Base-by-base conservation (phyloP, 2,888 invertebrate species). In the Athalia rosae region DNA sequence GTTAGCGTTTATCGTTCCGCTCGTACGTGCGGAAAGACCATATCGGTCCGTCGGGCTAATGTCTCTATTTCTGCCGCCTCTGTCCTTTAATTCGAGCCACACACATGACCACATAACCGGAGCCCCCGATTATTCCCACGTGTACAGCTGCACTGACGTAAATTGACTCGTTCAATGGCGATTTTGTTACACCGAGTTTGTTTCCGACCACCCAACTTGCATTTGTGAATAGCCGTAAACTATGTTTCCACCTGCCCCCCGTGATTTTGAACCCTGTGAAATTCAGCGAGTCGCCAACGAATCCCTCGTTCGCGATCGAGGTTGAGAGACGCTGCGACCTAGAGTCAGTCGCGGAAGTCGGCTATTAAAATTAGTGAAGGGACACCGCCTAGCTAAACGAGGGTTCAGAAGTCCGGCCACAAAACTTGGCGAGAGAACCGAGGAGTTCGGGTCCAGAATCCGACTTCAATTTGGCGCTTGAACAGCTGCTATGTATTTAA, bases 281-380 rank as follows among this genome's bases (percentile, higher is more conserved):
- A 58, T 56, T 71, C 9, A 71, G 45, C 15, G 56, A 58, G 13
- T 41, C 58, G 13, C 56, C 56, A 58, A 71, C 71, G 13, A 13
- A 56, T 58, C 45, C 56, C 58, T 71, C 45, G 45, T 45, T 13
- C 13, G 45, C 41, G 13, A 56, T n/a, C 56, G 56, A n/a, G 61
- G 59, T 41, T 59, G 74, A 74, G 74, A 62, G 61, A 41, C 74
- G 74, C 62, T 62, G 74, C 71, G 61, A 74, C 61, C 74, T 61
- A 74, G 61, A 62, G 48, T 47, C 48, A 13, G 62, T 43, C 74
- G 62, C 74, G 74, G 74, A 74, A 74, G 74, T 74, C 62, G 74
- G 74, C 74, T 74, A 74, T 74, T 61, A 74, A 74, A 74, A 74
- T 74, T 74, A 74, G 74, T 74, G 74, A 74, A 74, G 74, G 74